Evolutionary conservation across 2,888 invertebrate species (phyloP), one percentile per base, ranked within the genome.

Genomic region (Leptinotarsa tumamoca): DNA sequence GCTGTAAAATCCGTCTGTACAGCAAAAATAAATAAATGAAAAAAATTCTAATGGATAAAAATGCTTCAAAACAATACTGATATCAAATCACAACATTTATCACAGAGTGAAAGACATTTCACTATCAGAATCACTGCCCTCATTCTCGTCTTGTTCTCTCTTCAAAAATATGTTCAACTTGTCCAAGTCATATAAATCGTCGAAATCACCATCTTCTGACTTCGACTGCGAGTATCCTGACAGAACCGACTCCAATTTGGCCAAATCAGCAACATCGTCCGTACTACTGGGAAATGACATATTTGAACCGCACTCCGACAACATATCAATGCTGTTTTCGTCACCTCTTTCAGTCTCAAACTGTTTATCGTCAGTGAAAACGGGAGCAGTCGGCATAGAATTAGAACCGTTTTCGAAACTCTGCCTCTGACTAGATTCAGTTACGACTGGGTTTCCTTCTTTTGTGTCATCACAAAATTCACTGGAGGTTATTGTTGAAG

Each of bases 171-270:
- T 63, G 14, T 79, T 68, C 54, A 79, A 54, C 58, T 74, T 78
- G 21, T 79, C 21, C 17, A 80, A 71, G 68, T 80, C 79, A 33
- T 76, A 15, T 27, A 80, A 33, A 61, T 80, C 80, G n/a, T 18
- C n/a, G 21, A 43, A 14, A 58, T 43, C 63, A 7, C 33, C 33
- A 33, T 33, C 27, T 7, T 63, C 63, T 2, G 15, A 17, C 17
- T 63, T 63, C 17, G 63, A 18, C 56, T 10, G 18, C 14, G 21
- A 14, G 21, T 4, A 33, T 63, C 27, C 63, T n/a, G 18, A 17
- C 63, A 27, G 17, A 27, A 63, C 27, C 27, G 17, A 63, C 27
- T 27, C 63, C 33, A 33, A n/a, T 10, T 27, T 63, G 14, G 14
- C 14, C 33, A 15, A 18, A 10, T 63, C 63, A 10, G 27, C 27